Evolutionary conservation across 1,140 invertebrate genomes (phyloP), one percentile per base, ranked within the genome.

Genomic region (Nymphalis io): DNA sequence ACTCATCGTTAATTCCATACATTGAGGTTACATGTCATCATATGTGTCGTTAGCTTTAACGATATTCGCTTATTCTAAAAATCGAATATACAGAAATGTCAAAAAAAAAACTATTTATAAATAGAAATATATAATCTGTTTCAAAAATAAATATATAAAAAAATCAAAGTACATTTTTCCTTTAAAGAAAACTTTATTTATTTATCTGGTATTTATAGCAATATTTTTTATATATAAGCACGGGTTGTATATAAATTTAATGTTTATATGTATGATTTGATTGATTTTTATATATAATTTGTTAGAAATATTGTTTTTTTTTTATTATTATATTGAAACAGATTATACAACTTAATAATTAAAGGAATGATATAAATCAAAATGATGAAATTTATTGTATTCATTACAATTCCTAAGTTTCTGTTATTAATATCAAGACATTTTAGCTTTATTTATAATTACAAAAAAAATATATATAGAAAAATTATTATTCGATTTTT

Each of bases 21-120:
- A 64, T 44, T 76, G 71, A 73, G 74, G 71, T 76, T 70, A 76
- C 27, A 60, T 27, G 51, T 68, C 67, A 68, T 68, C 67, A 68
- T 68, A 68, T 68, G 60, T 68, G 1, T 68, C 51, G 60, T 61
- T 48, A 46, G 33, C 51, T 55, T 51, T 51, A 42, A 51, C 46
- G 11, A 12, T 51, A 46, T 48, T 21, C 40, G 13, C 40, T 60
- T 51, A 51, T 51, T 1, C 48, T 51, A 51, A 15, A 55, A 55
- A 23, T n/a, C 23, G 3, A 55, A 55, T 55, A 55, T 55, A 55
- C 51, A 55, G 21, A 55, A 55, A 55, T 55, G 51, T 21, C 15
- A 23, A 55, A 27, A 13, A 27, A 23, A 55, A 15, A 27, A 15
- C 23, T 15, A n/a, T 51, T 51, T 10, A 51, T 51, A 20, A 20